Base-by-base conservation (phyloP, 2,888 invertebrate genomes). In the Ditylenchus weischeri region DNA sequence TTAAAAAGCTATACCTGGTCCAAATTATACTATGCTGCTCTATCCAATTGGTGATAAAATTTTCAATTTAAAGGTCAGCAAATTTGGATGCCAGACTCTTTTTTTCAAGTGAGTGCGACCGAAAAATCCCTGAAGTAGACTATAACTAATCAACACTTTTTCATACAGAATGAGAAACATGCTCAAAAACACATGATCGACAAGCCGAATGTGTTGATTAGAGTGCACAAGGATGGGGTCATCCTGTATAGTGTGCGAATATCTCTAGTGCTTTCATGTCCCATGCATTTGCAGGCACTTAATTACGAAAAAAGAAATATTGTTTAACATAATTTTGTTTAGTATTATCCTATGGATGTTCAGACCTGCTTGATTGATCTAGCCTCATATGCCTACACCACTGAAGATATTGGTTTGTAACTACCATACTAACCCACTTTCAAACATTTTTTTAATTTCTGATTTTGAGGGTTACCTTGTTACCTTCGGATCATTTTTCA, bases 81-180 rank as follows among this genome's bases (percentile, higher is more conserved):
- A 79, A 92, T 95, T 70, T 96, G 95, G 95, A 94, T 94, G 91
- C 95, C 95, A 21, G 95, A 96, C 87, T 87, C 94, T 78, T 95
- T 94, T 88, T 95, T 81, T 61, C 81, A 79, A 72, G 80, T 78
- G 13, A 19, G 51, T 59, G 19, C 35, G 13, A 47, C 13, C 43
- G 8, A 43, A 43, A 43, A 43, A 43, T 43, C 3, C 3, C 8
- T 13, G 38, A 15, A 50, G 19, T 36, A 51, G n/a, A n/a, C n/a
- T n/a, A n/a, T n/a, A 47, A 21, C 35, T 66, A 50, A 54, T 15
- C 62, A 36, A 21, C 10, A 43, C 10, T 19, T 13, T 43, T 62
- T 8, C 38, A 94, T 87, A 91, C 54, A 93, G 66, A 95, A 95
- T 84, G 95, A 95, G 86, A 95, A 95, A 85, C 92, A 92, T 84